phyloP scores from a whole-genome alignment of 1,140 invertebrate species.

The Harpegnathos saltator region DNA sequence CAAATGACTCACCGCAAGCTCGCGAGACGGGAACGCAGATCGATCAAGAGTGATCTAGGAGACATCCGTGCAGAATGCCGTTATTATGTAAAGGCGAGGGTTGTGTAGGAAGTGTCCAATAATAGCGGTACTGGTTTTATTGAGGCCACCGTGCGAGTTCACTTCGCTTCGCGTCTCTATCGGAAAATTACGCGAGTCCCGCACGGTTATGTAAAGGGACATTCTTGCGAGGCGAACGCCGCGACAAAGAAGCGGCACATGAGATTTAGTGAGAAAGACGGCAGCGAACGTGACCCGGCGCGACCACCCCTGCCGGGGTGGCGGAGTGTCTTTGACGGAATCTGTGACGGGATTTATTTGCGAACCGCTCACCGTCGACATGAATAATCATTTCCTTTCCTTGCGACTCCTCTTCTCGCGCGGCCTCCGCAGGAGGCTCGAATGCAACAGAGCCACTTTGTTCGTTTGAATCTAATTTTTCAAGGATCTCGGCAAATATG shows the following conservation, averaged over 20 bases:
- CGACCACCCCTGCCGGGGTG: background rate
- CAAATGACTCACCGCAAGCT: background rate
- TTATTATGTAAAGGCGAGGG: background rate
- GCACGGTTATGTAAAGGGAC: slow-evolving; percentile 23
- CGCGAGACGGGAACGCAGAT: background rate
- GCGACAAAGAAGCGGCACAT: background rate
- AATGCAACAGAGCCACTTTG: background rate
- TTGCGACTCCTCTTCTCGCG: background rate
- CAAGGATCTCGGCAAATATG: too few species aligned
- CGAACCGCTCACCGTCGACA: slow-evolving; percentile 39
- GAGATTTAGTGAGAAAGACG: slow-evolving; percentile 11
- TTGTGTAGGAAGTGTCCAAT: slow-evolving; percentile 38
- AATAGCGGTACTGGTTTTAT: slow-evolving; percentile 23
- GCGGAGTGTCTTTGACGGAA: slow-evolving; percentile 22
- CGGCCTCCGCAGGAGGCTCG: too few species aligned
- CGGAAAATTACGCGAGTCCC: slow-evolving; percentile 9
- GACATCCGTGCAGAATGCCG: background rate
- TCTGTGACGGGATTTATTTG: slow-evolving; percentile 48
- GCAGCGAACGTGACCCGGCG: background rate
- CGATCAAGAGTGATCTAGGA: slow-evolving; percentile 11
- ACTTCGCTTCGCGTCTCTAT: background rate
- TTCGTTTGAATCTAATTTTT: slow-evolving; percentile 12
- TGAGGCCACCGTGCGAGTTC: slow-evolving; percentile 23
- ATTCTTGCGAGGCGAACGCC: background rate
- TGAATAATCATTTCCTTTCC: slow-evolving; percentile 45